Evolutionary conservation across 2,797 vertebrate genomes (phyloP).

Genomic region (Gobio occitaniae): DNA sequence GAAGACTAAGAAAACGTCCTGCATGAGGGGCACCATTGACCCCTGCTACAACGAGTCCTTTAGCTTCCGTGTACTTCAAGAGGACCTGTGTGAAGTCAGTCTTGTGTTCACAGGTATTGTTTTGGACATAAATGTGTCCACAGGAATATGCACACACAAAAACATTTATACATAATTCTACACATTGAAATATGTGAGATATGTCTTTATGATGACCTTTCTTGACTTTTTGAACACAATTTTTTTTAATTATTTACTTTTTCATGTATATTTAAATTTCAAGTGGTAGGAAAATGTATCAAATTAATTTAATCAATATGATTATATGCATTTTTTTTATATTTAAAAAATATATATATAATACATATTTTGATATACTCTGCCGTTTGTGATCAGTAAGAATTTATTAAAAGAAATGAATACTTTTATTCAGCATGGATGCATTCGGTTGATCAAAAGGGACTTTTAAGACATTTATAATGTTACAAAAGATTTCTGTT

Average conservation of each 20-base stretch:
- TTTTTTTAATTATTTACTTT: neutral
- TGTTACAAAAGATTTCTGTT: neutral
- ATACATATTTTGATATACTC: neutral
- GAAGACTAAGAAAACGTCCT: slow-evolving; percentile 90
- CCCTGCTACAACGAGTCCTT: slow-evolving; percentile 90
- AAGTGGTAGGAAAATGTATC: neutral
- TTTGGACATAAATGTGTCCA: neutral
- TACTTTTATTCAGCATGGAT: neutral
- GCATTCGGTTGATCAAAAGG: neutral
- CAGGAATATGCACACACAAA: neutral
- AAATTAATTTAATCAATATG: neutral
- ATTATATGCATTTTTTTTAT: neutral
- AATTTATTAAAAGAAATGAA: neutral
- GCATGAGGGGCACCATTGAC: slow-evolving; percentile 89
- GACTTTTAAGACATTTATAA: neutral
- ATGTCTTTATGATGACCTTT: neutral
- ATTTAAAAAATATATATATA: neutral
- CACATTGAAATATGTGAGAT: neutral
- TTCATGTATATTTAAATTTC: neutral
- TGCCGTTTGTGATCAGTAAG: neutral
- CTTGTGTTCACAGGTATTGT: slow-evolving; percentile 87
- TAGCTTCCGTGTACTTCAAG: slow-evolving; percentile 88
- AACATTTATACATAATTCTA: neutral
- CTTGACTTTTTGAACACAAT: neutral
- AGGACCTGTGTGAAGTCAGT: slow-evolving; percentile 87